Percentiles rank a stretch among this genome's conserved stretches.
Evolutionary conservation across 2,888 invertebrate genomes (phyloP).

Genomic region (Conus canariensis): DNA sequence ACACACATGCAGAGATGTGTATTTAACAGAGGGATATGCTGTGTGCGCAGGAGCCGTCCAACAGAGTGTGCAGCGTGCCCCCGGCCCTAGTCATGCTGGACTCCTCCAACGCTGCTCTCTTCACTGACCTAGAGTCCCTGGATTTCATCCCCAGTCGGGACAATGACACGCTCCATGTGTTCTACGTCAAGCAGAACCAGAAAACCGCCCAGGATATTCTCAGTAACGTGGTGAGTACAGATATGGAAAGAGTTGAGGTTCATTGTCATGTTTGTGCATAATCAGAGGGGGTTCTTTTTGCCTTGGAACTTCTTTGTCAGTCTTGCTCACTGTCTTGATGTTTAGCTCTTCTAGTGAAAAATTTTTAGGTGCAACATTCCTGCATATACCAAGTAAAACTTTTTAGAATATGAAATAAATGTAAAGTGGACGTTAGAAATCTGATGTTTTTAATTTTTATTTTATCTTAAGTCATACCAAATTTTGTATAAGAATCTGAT

Average conservation of each 20-base stretch:
- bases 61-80: constrained; percentile 68
- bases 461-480: too few relatives aligned
- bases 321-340: background rate
- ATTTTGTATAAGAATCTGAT: too few relatives aligned
- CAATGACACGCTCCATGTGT: constrained; percentile 94
- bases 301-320: background rate
- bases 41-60: constrained; percentile 69
- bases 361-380: too few relatives aligned
- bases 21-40: too few relatives aligned
- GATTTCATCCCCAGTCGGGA: constrained; percentile 93
- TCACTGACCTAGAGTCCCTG: constrained; percentile 87
- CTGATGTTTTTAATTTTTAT: too few relatives aligned
- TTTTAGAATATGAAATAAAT: too few relatives aligned
- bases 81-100: constrained; percentile 87
- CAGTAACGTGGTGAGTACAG: constrained; percentile 84
- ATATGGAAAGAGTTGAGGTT: background rate
- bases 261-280: background rate
- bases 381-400: too few relatives aligned
- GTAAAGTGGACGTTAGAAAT: too few relatives aligned
- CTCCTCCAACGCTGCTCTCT: constrained; percentile 86
- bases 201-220: constrained; percentile 89
- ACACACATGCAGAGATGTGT: too few relatives aligned
- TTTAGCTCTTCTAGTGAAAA: too few relatives aligned
- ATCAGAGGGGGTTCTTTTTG: background rate
- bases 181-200: constrained; percentile 94